phyloP scores from a whole-genome alignment of 2,888 invertebrate genomes.

The Drosophila phalerata region DNA sequence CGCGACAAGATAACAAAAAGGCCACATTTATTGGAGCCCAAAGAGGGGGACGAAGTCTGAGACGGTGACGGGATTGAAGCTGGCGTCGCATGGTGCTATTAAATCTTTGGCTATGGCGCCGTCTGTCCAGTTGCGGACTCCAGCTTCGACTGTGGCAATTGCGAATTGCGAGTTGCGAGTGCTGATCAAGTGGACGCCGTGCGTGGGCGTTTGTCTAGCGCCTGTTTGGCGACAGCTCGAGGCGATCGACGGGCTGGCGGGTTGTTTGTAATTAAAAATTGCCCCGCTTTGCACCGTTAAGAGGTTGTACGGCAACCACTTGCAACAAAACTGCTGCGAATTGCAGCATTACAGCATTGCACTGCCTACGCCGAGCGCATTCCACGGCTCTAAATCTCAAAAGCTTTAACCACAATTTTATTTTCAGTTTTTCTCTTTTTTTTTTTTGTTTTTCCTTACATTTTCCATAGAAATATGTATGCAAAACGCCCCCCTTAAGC shows the following conservation, averaged over 20 bases:
- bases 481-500: constrained; percentile 50
- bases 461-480: constrained; percentile 33
- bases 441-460: constrained; percentile 7
- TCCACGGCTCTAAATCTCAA: constrained; percentile 57
- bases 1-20: constrained; percentile 79
- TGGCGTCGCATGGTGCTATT: constrained; percentile 49
- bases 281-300: constrained; percentile 44
- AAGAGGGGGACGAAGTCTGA: constrained; percentile 11
- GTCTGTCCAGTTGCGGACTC: constrained; percentile 5
- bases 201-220: constrained; percentile 78
- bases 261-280: constrained; percentile 68
- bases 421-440: constrained; percentile 4
- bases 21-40: constrained; percentile 27
- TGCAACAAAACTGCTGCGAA: constrained; percentile 24
- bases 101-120: constrained; percentile 36
- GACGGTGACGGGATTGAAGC: background rate
- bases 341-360: constrained; percentile 41
- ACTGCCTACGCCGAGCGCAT: constrained; percentile 72
- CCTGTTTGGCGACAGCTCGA: constrained; percentile 70
- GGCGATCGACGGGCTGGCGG: constrained; percentile 52
- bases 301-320: constrained; percentile 31
- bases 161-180: background rate
- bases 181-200: constrained; percentile 63
- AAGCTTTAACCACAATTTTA: constrained; percentile 26
- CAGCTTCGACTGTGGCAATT: constrained; percentile 38